Base-by-base conservation (phyloP, 2,888 invertebrate species). In the Anorthoa munda region DNA sequence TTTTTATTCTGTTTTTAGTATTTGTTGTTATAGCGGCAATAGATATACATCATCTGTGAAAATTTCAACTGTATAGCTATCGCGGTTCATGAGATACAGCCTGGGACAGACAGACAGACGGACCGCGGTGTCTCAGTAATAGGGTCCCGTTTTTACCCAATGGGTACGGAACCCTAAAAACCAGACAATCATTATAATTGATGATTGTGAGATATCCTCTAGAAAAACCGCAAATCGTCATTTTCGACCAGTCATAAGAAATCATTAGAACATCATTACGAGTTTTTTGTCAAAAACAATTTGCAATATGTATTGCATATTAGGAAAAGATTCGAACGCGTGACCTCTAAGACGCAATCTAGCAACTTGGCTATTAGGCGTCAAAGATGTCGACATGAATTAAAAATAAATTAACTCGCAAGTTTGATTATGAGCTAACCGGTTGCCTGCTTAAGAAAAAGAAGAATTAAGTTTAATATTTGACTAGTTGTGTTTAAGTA, bases 311-410 rank as follows among this genome's bases (percentile, higher is more conserved):
- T 59, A 48, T 68, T 71, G 70, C 63, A 51, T 59, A 71, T 50
- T 67, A 56, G 64, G 65, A 50, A 72, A 72, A 66, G 60, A 77
- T 53, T 77, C 77, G 46, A 77, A 51, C 26, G 72, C 13, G n/a
- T 66, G 72, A 72, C 72, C 77, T 77, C 15, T 61, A 45, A 23
- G 39, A 69, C 75, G 69, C 69, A 75, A 75, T 75, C 48, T 4
- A 26, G 39, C 48, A 13, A 13, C 39, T 39, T 39, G 12, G n/a
- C 23, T 48, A 50, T 31, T 50, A n/a, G 48, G 55, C 23, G n/a
- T 21, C 58, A 7, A n/a, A 48, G 50, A 56, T 72, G 77, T 46
- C 51, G n/a, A 71, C 26, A 76, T 18, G 15, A 60, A 65, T 60
- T 60, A 76, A 64, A 61, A 59, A 56, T 64, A 68, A 60, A 71